phyloP scores from a whole-genome alignment of 2,797 vertebrate genomes.

The Peromyscus aztecus region DNA sequence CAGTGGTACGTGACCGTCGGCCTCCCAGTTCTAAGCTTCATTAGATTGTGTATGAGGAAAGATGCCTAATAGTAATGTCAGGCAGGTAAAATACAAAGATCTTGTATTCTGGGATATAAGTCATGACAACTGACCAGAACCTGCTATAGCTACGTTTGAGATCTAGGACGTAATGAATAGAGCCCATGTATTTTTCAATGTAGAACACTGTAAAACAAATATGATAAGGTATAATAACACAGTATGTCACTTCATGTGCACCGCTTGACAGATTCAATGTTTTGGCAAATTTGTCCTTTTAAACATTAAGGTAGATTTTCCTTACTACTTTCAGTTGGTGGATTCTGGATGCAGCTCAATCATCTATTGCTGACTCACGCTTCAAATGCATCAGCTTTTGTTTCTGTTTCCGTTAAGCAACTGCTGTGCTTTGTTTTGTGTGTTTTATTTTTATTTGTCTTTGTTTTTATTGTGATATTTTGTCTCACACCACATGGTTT shows the following conservation, averaged over 20 bases:
- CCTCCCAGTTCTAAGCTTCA: neutral
- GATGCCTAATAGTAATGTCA: neutral
- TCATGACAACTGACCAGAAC: neutral
- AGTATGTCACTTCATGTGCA: neutral
- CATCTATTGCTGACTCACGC: neutral
- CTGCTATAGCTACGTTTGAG: neutral
- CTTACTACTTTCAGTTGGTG: slow-evolving; percentile 16
- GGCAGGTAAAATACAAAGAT: neutral
- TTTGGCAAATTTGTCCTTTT: neutral
- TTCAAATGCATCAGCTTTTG: neutral
- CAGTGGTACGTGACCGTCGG: rapidly evolving
- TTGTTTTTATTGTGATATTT: neutral
- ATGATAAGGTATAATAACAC: neutral
- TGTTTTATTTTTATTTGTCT: neutral
- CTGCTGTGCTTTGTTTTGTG: neutral
- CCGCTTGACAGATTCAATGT: neutral
- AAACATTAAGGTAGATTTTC: neutral
- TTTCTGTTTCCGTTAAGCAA: neutral
- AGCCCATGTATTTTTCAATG: neutral
- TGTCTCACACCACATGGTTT: neutral
- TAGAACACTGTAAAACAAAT: neutral
- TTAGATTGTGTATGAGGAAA: neutral
- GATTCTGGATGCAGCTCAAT: neutral
- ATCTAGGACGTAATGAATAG: neutral
- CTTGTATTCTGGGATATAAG: neutral